Evolutionary conservation across 2,888 invertebrate genomes (phyloP), one percentile per base, ranked within the genome.

Genomic region (Acrobasis suavella): DNA sequence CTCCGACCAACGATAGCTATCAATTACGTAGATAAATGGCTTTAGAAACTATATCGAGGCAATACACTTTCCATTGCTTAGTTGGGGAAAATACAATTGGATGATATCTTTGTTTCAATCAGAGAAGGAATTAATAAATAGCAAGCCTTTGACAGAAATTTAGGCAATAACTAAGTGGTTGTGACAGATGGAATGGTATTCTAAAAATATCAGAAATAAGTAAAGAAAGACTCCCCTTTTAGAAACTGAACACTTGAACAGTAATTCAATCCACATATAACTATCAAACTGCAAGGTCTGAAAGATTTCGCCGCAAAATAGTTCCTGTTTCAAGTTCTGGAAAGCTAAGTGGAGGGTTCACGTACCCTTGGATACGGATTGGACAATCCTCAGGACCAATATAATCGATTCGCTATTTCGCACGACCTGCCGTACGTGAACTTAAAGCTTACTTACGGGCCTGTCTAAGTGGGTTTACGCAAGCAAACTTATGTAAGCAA

Each of bases 401-500:
- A 74, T 76, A 79, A 82, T 82, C 77, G 76, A 82, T 80, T 79
- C 75, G 76, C 78, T 81, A 80, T 83, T 86, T 86, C 77, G 78
- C 82, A 81, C 82, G 77, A 73, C 73, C 72, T 72, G 71, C 65
- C 73, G 75, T 81, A 85, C 81, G 80, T 86, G 83, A 88, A 88
- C 86, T 87, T 87, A 84, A 86, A 87, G 85, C 81, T 83, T 75
- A 81, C 79, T 85, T 83, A 80, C 78, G 77, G 78, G 80, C 83
- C 78, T 76, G 77, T 79, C 82, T 86, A 87, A 89, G 87, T 85
- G 78, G 78, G 70, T 79, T 85, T 89, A 85, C 89, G 89, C 86
- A 90, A 91, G 83, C 75, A 71, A 73, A 74, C 82, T 90, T 91
- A 91, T 87, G 86, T 91, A 92, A 92, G 85, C 81, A 80, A 82